Base-by-base conservation (phyloP, 2,797 vertebrate species). In the Spatula clypeata region DNA sequence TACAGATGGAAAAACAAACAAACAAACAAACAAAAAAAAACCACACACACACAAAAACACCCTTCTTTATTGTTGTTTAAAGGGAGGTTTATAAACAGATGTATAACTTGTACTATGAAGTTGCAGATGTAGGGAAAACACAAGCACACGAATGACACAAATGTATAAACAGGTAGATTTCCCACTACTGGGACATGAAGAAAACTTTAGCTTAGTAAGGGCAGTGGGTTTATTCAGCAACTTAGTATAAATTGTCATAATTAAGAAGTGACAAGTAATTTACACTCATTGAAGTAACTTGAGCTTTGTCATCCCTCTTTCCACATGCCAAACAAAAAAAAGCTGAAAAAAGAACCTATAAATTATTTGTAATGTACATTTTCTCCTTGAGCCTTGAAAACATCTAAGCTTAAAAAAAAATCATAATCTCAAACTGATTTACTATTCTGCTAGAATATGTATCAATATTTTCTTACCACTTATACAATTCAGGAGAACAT, bases 71-170 rank as follows among this genome's bases (percentile, higher is more conserved):
- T 74, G 64, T 4, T 73, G 47, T 83, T 93, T 90, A 83, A 79
- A 77, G 17, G 24, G 20, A 94, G 67, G 29, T 79, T 90, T 75
- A 89, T 57, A 40, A 86, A 45, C 57, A 85, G 49, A 72, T 27
- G 71, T 44, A 62, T 54, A 93, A 83, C 80, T 16, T 38, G 51
- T 26, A 9, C 53, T 34, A 9, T 53, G 13, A 31, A 86, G 21
- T 26, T 85, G 64, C 24, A 86, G 53, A 49, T 19, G 31, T 23
- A 44, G 34, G 44, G 66, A 72, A 86, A 91, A 74, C 67, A 4
- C 45, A 91, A 75, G 67, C 2, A 3, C 21, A 29, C 4, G 20
- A 9, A 1, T 53, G 27, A 2, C 19, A 29, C 4, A 26, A 8
- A 1, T 53, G 27, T 34, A 26, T 24, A 66, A 90, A 85, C 19